Evolutionary conservation across 1,140 invertebrate species (phyloP), one percentile per base, ranked within the genome.

Genomic region (Papilio xuthus): DNA sequence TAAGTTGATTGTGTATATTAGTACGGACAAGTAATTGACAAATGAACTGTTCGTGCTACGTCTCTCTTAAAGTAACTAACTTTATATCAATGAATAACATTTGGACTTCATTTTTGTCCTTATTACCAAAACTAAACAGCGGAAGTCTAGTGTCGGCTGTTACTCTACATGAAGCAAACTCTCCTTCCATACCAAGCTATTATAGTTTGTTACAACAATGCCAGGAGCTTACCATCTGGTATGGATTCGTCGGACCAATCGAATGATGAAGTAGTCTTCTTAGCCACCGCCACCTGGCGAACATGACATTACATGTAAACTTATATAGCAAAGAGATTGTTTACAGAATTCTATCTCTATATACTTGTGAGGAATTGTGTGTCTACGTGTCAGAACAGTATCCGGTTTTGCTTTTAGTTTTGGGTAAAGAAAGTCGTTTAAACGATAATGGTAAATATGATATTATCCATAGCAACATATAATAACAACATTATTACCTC

Each of bases 241-340:
- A 90, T 72, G 7, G 88, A 88, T 18, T 92, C 90, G 73, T 90
- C 87, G 13, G 89, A 90, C 88, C 88, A 89, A 69, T 88, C 84
- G 28, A 90, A 89, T 12, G 80, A 70, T 37, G 50, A 86, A 86
- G 60, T 89, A 0, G 84, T 83, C 41, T 86, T 88, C 41, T 79
- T 80, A 0, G 83, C 74, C 50, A 83, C 85, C 53, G 83, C 81
- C 9, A 70, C 37, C 77, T 83, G 70, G 0, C 42, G 82, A 63
- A 73, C 37, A 15, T 13, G 10, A 47, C 0, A 41, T 37, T 0
- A n/a, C n/a, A 53, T 2, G 18, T 18, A n/a, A 20, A 37, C 6
- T 63, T 15, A 26, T 18, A n/a, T 9, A 26, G 15, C 20, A 2
- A 56, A n/a, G 53, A 3, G 1, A 9, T n/a, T 13, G 7, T 20